These are phyloP conservation scores for Cylas formicarius DNA, from an alignment of 1,140 invertebrate species.

Conservation along the genomic window DNA sequence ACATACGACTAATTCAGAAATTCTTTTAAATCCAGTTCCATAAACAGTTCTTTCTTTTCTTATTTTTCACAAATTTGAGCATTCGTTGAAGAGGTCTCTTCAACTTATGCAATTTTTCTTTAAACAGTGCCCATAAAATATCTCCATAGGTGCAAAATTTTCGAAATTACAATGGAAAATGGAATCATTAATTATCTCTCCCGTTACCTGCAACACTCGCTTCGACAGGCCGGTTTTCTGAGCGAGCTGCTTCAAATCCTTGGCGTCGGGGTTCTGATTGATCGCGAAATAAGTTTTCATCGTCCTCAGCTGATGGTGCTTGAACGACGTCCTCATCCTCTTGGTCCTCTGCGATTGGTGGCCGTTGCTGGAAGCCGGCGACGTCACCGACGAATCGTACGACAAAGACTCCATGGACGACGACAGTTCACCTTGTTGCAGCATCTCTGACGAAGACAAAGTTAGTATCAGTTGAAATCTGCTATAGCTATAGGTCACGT, in stretches of 20 bases:
- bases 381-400: slow-evolving; percentile 65
- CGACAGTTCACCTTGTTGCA: slow-evolving; percentile 63
- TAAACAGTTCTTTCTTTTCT: no score
- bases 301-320: slow-evolving; percentile 91
- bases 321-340: slow-evolving; percentile 92
- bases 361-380: slow-evolving; percentile 55
- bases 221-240: slow-evolving; percentile 96
- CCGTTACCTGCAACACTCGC: slow-evolving; percentile 87
- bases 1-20: no score
- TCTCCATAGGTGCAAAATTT: no score
- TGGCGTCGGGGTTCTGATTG: slow-evolving; percentile 96
- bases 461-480: background rate
- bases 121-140: no score
- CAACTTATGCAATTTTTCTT: no score
- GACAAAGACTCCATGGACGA: slow-evolving; percentile 71
- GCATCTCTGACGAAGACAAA: slow-evolving; percentile 51
- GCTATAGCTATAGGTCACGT: no score
- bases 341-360: slow-evolving; percentile 64
- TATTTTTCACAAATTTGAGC: no score
- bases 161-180: no score
- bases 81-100: no score
- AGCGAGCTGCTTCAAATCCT: slow-evolving; percentile 89
- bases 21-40: no score
- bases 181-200: no score
- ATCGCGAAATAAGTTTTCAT: slow-evolving; percentile 97